Evolutionary conservation across 2,888 invertebrate species (phyloP).

Genomic region (Drosophila picticornis): DNA sequence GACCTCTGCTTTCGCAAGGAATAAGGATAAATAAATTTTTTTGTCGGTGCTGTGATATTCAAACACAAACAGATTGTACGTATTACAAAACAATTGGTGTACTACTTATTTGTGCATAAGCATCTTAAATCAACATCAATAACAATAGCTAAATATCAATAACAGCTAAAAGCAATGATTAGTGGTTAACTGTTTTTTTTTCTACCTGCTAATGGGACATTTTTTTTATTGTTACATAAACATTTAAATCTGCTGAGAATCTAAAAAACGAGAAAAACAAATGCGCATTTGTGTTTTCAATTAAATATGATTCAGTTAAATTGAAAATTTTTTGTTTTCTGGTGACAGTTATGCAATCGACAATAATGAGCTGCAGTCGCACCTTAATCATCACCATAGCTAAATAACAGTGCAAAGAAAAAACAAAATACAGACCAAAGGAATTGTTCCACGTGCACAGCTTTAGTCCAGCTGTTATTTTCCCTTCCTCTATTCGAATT

Average conservation of each 20-base stretch:
- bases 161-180: conserved; percentile 28
- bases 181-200: conserved; percentile 24
- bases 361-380: conserved; percentile 1
- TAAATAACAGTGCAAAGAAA: conserved; percentile 22
- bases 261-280: conserved; percentile 15
- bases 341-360: conserved; percentile 69
- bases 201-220: conserved; percentile 6
- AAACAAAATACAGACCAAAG: conserved; percentile 11
- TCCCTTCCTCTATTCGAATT: background rate
- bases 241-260: conserved; percentile 21
- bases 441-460: conserved; percentile 35
- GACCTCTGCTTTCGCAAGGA: conserved; percentile 79
- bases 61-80: conserved; percentile 81
- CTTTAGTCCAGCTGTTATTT: background rate
- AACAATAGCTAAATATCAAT: conserved; percentile 22
- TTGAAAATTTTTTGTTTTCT: conserved; percentile 26
- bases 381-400: conserved; percentile 7
- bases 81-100: conserved; percentile 52
- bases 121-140: conserved; percentile 30
- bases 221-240: conserved; percentile 65
- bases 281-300: conserved; percentile 33
- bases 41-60: conserved; percentile 83
- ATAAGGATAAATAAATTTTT: conserved; percentile 78
- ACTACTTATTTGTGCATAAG: conserved; percentile 24
- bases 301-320: conserved; percentile 29